These are phyloP conservation scores for Siderastrea siderea DNA, from an alignment of 92 coral and sea anemone genomes.

Conservation along the genomic window DNA sequence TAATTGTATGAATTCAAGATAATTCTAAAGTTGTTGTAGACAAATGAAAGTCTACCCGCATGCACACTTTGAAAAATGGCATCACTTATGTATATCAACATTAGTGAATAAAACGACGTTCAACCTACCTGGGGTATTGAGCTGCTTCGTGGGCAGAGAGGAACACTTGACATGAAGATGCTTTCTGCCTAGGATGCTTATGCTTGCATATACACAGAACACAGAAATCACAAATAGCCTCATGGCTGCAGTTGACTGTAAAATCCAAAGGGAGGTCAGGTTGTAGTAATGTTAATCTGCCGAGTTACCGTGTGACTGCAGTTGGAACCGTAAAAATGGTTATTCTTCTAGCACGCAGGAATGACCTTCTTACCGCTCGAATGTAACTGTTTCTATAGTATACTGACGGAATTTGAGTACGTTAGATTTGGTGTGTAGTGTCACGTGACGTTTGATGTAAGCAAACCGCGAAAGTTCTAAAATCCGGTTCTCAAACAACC, in stretches of 20 bases:
- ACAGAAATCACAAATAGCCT: slow-evolving; percentile 26
- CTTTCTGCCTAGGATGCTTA: slow-evolving; percentile 18
- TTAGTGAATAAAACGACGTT: neutral
- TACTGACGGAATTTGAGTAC: slow-evolving; percentile 73
- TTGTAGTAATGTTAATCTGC: neutral
- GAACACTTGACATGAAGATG: slow-evolving; percentile 12
- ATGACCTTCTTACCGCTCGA: slow-evolving; percentile 34
- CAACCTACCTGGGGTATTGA: slow-evolving; percentile 13
- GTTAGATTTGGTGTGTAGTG: too few species aligned
- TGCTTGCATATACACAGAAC: slow-evolving; percentile 15
- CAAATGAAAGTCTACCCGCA: neutral
- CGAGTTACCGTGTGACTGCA: neutral
- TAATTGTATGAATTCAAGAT: neutral
- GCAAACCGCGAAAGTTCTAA: too few species aligned
- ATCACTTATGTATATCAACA: neutral
- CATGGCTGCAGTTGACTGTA: slow-evolving; percentile 11
- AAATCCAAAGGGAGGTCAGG: slow-evolving; percentile 34
- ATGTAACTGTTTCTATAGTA: slow-evolving; percentile 70
- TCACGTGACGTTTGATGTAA: too few species aligned
- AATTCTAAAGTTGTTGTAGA: neutral
- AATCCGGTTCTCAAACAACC: too few species aligned
- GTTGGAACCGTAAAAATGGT: neutral
- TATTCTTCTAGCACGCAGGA: slow-evolving; percentile 3
- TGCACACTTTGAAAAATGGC: neutral
- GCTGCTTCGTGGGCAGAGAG: neutral